phyloP scores from a whole-genome alignment of 1,140 invertebrate species.

The Conopomorpha cramerella region DNA sequence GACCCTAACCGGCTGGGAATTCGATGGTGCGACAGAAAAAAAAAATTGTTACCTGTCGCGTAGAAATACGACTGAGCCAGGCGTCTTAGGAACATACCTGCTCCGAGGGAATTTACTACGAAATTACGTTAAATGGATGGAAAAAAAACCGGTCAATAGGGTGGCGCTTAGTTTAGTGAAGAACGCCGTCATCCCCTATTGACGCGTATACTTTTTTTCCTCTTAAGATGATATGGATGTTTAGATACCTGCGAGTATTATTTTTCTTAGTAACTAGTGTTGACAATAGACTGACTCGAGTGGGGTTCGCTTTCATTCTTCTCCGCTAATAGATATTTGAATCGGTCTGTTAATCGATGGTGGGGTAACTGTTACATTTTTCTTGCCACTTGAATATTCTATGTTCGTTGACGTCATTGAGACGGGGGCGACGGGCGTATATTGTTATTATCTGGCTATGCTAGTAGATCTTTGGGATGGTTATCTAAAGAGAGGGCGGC shows the following conservation, averaged over 20 bases:
- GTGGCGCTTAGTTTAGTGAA: conserved; percentile 38
- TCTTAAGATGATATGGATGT: conserved; percentile 4
- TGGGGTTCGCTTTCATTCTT: background rate
- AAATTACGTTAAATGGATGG: conserved; percentile 22
- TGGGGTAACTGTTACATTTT: no score
- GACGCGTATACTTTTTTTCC: no score
- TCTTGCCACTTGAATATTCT: no score
- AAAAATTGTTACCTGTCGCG: conserved; percentile 33
- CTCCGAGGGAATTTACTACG: conserved; percentile 31
- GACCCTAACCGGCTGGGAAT: conserved; percentile 24
- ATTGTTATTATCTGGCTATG: no score
- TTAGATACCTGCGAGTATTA: conserved; percentile 3
- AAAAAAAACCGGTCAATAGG: conserved; percentile 29
- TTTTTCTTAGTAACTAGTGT: background rate
- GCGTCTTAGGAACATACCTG: conserved; percentile 9
- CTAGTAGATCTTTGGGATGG: no score
- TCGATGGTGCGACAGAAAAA: conserved; percentile 5
- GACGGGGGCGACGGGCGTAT: no score
- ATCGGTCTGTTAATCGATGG: no score
- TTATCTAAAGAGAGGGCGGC: no score
- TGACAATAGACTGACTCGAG: background rate
- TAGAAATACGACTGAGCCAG: no score
- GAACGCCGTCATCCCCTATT: no score
- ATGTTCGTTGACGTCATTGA: no score
- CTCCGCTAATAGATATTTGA: background rate